These are phyloP conservation scores for Sarcophaga variegata DNA, from an alignment of 2,888 invertebrate species.

Conservation along the genomic window DNA sequence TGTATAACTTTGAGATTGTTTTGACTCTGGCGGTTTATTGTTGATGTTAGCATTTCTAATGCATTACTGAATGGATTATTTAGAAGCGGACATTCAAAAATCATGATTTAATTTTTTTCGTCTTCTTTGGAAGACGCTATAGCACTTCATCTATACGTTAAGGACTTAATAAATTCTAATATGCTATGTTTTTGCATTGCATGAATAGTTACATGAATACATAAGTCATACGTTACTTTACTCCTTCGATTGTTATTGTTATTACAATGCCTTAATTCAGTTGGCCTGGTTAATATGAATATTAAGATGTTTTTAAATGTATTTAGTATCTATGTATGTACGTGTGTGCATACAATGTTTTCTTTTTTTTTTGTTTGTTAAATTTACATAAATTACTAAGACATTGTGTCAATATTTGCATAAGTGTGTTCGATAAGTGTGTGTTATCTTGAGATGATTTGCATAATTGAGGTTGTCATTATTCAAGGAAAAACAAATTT, in stretches of 20 bases:
- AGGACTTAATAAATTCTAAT: too few species aligned
- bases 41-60: too few species aligned
- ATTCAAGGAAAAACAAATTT: not conserved
- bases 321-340: not conserved
- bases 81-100: too few species aligned
- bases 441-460: conserved; percentile 39
- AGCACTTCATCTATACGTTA: too few species aligned
- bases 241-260: not conserved
- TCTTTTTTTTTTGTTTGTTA: not conserved
- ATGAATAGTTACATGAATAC: too few species aligned
- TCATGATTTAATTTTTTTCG: too few species aligned
- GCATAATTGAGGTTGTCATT: conserved; percentile 32
- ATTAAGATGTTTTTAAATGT: conserved; percentile 5
- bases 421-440: conserved; percentile 1
- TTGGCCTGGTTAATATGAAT: conserved; percentile 23
- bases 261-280: conserved; percentile 11
- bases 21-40: too few species aligned
- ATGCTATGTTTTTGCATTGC: too few species aligned
- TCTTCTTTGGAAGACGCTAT: too few species aligned
- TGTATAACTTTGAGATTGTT: too few species aligned
- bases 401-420: conserved; percentile 32
- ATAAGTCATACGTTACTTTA: not conserved
- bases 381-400: conserved; percentile 47
- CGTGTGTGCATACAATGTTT: not conserved
- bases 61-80: too few species aligned